A percentile compares a stretch with the other conserved stretches of the same genome.
Evolutionary conservation across 2,797 vertebrate species (phyloP).

Genomic region (Thripadectes ignobilis): DNA sequence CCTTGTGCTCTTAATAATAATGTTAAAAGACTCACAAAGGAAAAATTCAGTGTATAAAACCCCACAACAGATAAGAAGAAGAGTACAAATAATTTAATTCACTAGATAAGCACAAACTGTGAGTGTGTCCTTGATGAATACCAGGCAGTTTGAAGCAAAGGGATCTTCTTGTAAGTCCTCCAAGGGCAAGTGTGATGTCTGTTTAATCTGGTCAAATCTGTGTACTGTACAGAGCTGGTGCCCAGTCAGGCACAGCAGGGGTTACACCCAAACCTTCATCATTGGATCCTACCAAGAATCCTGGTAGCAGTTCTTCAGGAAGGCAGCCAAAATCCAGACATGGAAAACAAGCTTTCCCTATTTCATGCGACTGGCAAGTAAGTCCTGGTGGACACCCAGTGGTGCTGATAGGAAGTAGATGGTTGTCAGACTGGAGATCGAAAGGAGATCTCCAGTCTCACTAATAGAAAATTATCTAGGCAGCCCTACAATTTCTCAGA

Average conservation of each 20-base stretch:
- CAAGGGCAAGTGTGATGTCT: not conserved
- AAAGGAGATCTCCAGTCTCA: not conserved
- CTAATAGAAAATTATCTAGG: not conserved
- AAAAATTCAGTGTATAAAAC: not conserved
- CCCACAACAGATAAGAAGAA: not conserved
- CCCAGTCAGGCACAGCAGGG: not conserved
- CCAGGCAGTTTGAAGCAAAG: not conserved
- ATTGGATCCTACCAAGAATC: rapidly evolving
- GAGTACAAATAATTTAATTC: not conserved
- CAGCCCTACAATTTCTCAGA: not conserved
- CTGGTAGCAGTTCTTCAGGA: not conserved
- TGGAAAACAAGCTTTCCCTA: not conserved
- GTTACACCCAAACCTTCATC: not conserved
- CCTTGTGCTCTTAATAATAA: not conserved
- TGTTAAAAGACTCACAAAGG: not conserved
- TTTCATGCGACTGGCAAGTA: not conserved
- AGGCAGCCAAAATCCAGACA: not conserved
- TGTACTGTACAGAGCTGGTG: not conserved
- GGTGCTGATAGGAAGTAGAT: not conserved
- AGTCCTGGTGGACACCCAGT: not conserved
- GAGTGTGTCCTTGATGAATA: not conserved
- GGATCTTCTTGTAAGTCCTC: not conserved
- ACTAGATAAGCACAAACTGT: not conserved
- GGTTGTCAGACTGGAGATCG: not conserved
- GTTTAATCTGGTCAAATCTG: not conserved